Evolutionary conservation across 37 sponge, comb jelly and placozoan genomes (phyloP).

Genomic region (Cliona cf. orientalis): DNA sequence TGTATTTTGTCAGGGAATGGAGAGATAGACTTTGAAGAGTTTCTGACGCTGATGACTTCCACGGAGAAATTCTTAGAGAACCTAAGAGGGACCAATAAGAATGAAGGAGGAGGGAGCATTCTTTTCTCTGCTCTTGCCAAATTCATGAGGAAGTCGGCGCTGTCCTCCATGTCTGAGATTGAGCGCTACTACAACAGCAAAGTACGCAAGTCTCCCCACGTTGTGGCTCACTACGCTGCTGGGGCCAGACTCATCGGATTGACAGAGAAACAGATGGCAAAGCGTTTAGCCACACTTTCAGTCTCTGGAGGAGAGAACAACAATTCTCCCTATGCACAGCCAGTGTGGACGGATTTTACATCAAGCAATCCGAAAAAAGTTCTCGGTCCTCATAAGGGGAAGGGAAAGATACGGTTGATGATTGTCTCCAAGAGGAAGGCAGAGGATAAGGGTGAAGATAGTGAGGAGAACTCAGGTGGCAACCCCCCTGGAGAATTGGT

Average conservation of each 20-base stretch:
- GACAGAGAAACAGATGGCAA: constrained; percentile 79
- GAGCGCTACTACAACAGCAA: constrained; percentile 72
- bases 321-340: constrained; percentile 86
- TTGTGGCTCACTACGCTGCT: constrained; percentile 83
- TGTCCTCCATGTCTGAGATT: constrained; percentile 69
- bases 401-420: constrained; percentile 57
- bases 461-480: not conserved
- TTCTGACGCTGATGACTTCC: constrained; percentile 66
- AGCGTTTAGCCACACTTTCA: constrained; percentile 59
- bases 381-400: not conserved
- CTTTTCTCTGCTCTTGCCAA: constrained; percentile 59
- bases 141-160: constrained; percentile 68
- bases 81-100: constrained; percentile 19
- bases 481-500: too few species aligned
- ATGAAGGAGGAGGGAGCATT: constrained; percentile 26
- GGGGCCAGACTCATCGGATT: constrained; percentile 77
- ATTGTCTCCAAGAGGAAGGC: not conserved
- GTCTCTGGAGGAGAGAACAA: constrained; percentile 37
- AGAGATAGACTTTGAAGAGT: constrained; percentile 77
- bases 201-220: constrained; percentile 79
- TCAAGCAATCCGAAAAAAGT: not conserved
- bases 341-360: constrained; percentile 32
- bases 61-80: constrained; percentile 49
- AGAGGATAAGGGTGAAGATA: not conserved
- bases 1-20: constrained; percentile 37